phyloP scores from a whole-genome alignment of 2,888 invertebrate genomes.

The Baronia brevicornis region DNA sequence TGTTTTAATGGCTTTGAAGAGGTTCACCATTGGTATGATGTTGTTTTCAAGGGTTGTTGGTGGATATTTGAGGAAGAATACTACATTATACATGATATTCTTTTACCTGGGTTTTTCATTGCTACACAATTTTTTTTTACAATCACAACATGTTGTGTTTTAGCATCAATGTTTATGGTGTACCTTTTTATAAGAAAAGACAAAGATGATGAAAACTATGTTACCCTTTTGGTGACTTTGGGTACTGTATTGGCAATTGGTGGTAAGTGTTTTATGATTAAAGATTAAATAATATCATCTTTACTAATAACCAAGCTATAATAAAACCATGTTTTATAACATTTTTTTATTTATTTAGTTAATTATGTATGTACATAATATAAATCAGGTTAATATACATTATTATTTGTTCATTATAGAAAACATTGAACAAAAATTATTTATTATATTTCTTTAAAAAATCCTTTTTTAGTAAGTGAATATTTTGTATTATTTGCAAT shows the following conservation, averaged over 20 bases:
- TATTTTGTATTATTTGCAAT: no score
- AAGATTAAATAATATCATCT: no score
- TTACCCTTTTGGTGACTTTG: conserved; percentile 82
- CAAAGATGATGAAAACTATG: conserved; percentile 84
- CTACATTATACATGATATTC: conserved; percentile 92
- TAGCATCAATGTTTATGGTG: conserved; percentile 84
- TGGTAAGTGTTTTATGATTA: conserved; percentile 47
- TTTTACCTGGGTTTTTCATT: conserved; percentile 93
- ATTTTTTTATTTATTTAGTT: not conserved
- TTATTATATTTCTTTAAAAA: no score
- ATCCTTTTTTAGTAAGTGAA: no score
- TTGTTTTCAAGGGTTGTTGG: conserved; percentile 90
- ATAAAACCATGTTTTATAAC: not conserved
- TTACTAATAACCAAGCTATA: no score
- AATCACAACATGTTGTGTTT: conserved; percentile 86
- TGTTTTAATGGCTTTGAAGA: conserved; percentile 94
- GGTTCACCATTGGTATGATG: conserved; percentile 89
- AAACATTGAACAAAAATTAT: no score
- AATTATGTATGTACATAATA: no score
- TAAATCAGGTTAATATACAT: no score
- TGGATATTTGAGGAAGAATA: conserved; percentile 99
- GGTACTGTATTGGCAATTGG: conserved; percentile 83
- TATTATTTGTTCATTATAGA: no score
- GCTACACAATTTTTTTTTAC: conserved; percentile 96
- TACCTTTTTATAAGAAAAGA: conserved; percentile 84